These are phyloP conservation scores for Diarsia dahlii DNA, from an alignment of 2,888 invertebrate genomes.

Conservation along the genomic window DNA sequence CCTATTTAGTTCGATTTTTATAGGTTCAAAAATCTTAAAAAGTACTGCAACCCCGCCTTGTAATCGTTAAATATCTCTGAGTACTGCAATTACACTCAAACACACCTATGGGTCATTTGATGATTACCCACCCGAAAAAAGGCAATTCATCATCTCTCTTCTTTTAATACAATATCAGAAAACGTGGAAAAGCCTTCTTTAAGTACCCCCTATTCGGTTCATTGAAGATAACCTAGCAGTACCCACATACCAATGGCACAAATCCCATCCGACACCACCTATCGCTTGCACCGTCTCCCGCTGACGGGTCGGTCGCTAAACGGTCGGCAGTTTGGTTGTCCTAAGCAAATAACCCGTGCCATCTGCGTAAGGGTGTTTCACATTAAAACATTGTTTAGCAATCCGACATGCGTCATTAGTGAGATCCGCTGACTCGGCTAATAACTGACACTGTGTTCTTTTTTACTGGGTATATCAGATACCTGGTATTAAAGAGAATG, in stretches of 20 bases:
- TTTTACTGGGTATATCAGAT: slow-evolving; percentile 72
- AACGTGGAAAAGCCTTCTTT: neutral
- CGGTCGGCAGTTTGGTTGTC: slow-evolving; percentile 88
- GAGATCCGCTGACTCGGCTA: slow-evolving; percentile 80
- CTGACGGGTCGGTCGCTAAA: slow-evolving; percentile 83
- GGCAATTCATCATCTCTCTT: no score
- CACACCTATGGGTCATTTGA: no score
- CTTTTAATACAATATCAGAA: no score
- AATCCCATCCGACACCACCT: slow-evolving; percentile 28
- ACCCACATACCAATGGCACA: neutral
- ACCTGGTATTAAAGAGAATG: neutral
- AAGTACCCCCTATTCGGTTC: neutral
- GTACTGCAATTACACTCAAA: no score
- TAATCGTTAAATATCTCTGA: no score
- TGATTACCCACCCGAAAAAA: no score
- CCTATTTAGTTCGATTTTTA: no score
- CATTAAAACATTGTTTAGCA: slow-evolving; percentile 89
- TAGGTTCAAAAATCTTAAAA: no score
- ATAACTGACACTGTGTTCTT: slow-evolving; percentile 75
- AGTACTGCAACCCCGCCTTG: no score
- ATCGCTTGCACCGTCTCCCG: slow-evolving; percentile 44
- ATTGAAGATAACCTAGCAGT: neutral
- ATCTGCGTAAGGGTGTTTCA: slow-evolving; percentile 86
- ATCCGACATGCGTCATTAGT: slow-evolving; percentile 86
- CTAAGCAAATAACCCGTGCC: slow-evolving; percentile 88